phyloP scores from a whole-genome alignment of 2,113 vertebrate genomes.

The Sisor rabdophorus region DNA sequence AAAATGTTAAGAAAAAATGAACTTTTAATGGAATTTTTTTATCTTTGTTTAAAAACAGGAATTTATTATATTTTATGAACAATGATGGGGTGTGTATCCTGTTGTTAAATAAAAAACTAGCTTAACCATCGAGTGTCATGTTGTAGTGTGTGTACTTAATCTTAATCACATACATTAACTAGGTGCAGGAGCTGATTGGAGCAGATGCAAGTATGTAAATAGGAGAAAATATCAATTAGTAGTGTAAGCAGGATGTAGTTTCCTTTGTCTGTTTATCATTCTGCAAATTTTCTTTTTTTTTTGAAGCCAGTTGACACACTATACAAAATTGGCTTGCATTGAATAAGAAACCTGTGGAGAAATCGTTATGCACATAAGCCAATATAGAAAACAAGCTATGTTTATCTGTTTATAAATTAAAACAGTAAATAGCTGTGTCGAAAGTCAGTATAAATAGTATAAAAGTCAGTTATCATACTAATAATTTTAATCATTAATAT shows the following conservation, averaged over 20 bases:
- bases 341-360: conserved; percentile 34
- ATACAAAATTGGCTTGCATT: conserved; percentile 37
- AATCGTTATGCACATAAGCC: not conserved
- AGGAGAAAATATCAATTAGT: not conserved
- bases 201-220: too few relatives aligned
- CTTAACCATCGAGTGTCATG: not conserved
- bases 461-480: too few relatives aligned
- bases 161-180: not conserved
- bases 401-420: not conserved
- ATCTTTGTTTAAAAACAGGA: not conserved
- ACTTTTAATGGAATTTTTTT: too few relatives aligned
- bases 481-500: too few relatives aligned
- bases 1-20: not conserved
- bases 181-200: too few relatives aligned
- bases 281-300: not conserved
- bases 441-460: too few relatives aligned
- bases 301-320: not conserved
- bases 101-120: not conserved
- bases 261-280: not conserved
- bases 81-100: not conserved
- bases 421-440: too few relatives aligned
- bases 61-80: not conserved
- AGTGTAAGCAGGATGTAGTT: not conserved
- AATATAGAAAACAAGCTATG: not conserved
- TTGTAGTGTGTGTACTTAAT: not conserved